Percentiles rank a stretch among this genome's conserved stretches.
Conservation (phyloP, 2,797 vertebrate genomes). For the Arvicola amphibius region DNA sequence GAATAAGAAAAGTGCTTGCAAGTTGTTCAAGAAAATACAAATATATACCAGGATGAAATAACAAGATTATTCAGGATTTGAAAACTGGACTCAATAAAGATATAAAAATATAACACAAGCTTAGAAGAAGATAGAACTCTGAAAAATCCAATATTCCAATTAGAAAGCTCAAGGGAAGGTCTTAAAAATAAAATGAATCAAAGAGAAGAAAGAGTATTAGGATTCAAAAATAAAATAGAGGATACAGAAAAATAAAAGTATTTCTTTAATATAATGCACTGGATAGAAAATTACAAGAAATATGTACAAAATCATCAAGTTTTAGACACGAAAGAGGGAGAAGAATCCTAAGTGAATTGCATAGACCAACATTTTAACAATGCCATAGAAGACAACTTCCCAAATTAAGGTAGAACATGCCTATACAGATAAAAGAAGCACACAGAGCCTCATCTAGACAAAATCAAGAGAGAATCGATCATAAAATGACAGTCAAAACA, state of each 20-base stretch:
- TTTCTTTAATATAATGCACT: not conserved
- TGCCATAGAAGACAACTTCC: not conserved
- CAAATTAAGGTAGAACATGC: too few relatives aligned
- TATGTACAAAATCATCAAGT: not conserved
- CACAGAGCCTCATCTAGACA: not conserved
- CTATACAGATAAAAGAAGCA: not conserved
- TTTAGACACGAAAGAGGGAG: not conserved
- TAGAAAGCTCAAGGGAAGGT: not conserved
- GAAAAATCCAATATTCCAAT: not conserved
- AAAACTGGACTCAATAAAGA: not conserved
- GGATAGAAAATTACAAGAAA: not conserved
- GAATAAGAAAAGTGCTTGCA: not conserved
- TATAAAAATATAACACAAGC: not conserved
- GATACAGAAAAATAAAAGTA: not conserved
- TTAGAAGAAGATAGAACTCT: not conserved
- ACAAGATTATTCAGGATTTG: not conserved
- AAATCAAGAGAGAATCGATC: not conserved
- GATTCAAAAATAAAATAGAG: not conserved
- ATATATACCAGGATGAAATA: not conserved
- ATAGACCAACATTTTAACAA: not conserved
- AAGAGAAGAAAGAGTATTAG: not conserved
- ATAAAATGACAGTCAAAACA: not conserved
- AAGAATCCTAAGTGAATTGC: not conserved
- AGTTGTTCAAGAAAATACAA: not conserved
- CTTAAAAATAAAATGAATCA: not conserved